Conservation (phyloP, 2,888 invertebrate species). For the Ditylenchus weischeri region DNA sequence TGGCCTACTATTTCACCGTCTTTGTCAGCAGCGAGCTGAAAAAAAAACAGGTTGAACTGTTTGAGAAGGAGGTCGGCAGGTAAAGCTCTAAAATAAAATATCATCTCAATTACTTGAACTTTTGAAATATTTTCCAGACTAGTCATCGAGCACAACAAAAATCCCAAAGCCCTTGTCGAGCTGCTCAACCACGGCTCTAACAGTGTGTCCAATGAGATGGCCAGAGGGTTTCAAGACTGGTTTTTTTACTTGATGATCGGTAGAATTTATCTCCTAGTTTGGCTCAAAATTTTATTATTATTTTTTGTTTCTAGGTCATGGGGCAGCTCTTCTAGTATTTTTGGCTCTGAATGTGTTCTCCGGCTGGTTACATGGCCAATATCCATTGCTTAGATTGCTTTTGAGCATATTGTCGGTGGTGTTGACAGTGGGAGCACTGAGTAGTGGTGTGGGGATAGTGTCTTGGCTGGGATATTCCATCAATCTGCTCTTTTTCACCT, state of each 20-base stretch:
- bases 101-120: not conserved
- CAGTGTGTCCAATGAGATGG: constrained; percentile 29
- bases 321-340: constrained; percentile 7
- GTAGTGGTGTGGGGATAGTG: constrained; percentile 9
- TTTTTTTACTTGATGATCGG: constrained; percentile 14
- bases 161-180: constrained; percentile 19
- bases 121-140: not conserved
- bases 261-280: not conserved
- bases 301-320: constrained; percentile 12
- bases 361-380: constrained; percentile 20
- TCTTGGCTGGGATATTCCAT: constrained; percentile 15
- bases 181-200: constrained; percentile 31
- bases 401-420: constrained; percentile 13
- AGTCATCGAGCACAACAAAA: constrained; percentile 23
- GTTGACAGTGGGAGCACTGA: constrained; percentile 7
- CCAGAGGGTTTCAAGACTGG: constrained; percentile 24
- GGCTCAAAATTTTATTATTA: too few species aligned
- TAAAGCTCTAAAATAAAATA: not conserved
- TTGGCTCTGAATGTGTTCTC: constrained; percentile 17
- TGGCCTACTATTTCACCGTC: constrained; percentile 35
- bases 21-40: constrained; percentile 19
- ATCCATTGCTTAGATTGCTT: constrained; percentile 6
- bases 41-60: constrained; percentile 20
- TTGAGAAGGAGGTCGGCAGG: constrained; percentile 28
- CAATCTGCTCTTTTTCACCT: constrained; percentile 22